Conservation (phyloP, 2,888 invertebrate species). For the Leucozona laternaria region DNA sequence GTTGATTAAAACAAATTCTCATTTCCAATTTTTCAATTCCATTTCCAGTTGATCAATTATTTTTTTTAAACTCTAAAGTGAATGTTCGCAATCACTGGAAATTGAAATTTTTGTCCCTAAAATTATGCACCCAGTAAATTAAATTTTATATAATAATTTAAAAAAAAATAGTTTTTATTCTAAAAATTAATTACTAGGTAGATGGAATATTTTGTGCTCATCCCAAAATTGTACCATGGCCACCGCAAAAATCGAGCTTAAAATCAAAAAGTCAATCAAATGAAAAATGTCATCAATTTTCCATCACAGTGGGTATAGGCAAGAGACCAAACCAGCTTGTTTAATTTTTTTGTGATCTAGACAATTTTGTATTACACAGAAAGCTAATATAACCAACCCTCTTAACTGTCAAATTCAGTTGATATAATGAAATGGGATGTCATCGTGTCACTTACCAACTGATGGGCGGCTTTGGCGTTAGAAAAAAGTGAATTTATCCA, state of each 20-base stretch:
- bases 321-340: neutral
- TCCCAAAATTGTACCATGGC: too few relatives aligned
- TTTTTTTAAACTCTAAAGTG: too few relatives aligned
- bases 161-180: too few relatives aligned
- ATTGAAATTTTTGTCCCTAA: too few relatives aligned
- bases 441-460: conserved; percentile 36
- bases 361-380: neutral
- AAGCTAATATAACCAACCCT: neutral
- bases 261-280: conserved; percentile 6
- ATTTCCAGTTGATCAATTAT: too few relatives aligned
- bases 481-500: conserved; percentile 17
- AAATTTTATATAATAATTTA: too few relatives aligned
- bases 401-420: conserved; percentile 17
- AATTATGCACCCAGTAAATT: too few relatives aligned
- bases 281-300: neutral
- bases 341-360: conserved; percentile 9
- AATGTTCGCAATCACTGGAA: too few relatives aligned
- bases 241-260: neutral
- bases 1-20: too few relatives aligned
- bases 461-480: neutral
- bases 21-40: too few relatives aligned
- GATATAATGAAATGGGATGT: conserved; percentile 6
- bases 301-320: neutral
- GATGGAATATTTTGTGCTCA: too few relatives aligned
- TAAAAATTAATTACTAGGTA: too few relatives aligned